Evolutionary conservation across 2,113 vertebrate genomes (phyloP).

Genomic region (Lampris megalopsis): DNA sequence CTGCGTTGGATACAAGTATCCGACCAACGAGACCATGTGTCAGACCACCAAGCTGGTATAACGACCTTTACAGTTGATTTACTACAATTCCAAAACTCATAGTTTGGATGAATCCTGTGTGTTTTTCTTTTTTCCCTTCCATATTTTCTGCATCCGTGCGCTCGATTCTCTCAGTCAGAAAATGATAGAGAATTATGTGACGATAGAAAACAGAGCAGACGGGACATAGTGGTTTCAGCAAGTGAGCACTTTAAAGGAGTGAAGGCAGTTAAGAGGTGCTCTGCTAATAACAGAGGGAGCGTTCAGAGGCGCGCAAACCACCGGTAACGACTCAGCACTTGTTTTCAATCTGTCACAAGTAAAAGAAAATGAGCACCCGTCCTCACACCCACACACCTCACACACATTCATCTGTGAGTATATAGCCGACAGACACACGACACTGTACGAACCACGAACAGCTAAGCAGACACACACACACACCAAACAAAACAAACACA

Average conservation of each 20-base stretch:
- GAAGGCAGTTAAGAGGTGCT: slow-evolving; percentile 45
- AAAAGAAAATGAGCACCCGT: slow-evolving; percentile 44
- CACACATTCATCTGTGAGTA: neutral
- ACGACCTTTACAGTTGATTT: no score
- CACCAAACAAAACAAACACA: no score
- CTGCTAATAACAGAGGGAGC: slow-evolving; percentile 43
- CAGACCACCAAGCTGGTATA: no score
- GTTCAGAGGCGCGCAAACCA: slow-evolving; percentile 41
- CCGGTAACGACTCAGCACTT: slow-evolving; percentile 40
- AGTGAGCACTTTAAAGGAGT: slow-evolving; percentile 25
- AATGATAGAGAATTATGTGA: slow-evolving; percentile 23
- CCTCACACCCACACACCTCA: neutral
- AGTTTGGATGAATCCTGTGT: no score
- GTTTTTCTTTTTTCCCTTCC: no score
- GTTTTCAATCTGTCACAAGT: slow-evolving; percentile 54
- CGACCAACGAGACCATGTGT: no score
- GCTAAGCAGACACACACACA: neutral
- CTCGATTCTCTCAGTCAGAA: slow-evolving; percentile 12
- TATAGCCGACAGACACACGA: no score
- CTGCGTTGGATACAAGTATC: no score
- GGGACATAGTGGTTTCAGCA: slow-evolving; percentile 25
- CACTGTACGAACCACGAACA: neutral
- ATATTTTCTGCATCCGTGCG: no score
- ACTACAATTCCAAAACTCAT: no score
- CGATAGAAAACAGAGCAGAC: slow-evolving; percentile 22